Percentiles rank a stretch among this genome's conserved stretches.
phyloP scores from a whole-genome alignment of 1,140 invertebrate genomes.

The Brachionus rubens region DNA sequence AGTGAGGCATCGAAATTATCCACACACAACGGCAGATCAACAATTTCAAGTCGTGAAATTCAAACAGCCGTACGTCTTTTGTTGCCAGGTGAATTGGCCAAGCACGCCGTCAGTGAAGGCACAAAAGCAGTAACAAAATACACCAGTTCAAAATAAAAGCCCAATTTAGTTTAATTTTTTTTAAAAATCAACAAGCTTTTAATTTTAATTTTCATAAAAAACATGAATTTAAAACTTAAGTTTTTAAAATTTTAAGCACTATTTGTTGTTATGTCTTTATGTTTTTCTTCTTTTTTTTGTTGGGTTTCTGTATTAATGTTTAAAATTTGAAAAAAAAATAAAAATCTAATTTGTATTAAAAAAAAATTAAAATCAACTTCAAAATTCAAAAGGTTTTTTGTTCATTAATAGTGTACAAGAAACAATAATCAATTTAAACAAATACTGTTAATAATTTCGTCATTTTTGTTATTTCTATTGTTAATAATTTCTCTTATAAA shows the following conservation, averaged over 20 bases:
- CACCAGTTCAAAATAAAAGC: constrained; percentile 62
- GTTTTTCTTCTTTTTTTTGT: neutral
- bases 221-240: constrained; percentile 35
- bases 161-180: constrained; percentile 40
- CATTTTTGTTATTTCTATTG: neutral
- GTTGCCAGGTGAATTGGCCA: constrained; percentile 67
- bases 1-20: constrained; percentile 55
- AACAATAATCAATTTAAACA: neutral
- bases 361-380: neutral
- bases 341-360: constrained; percentile 30
- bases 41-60: constrained; percentile 65
- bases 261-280: neutral
- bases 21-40: constrained; percentile 58
- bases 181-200: constrained; percentile 22
- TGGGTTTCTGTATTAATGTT: neutral
- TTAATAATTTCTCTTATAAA: neutral
- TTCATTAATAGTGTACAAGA: neutral
- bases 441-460: constrained; percentile 20
- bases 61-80: constrained; percentile 67
- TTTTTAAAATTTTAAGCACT: constrained; percentile 38
- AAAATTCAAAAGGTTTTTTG: neutral
- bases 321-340: neutral
- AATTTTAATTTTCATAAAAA: constrained; percentile 34
- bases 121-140: constrained; percentile 66
- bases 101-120: constrained; percentile 66